A percentile compares a stretch with the other conserved stretches of the same genome.
These are phyloP conservation scores for Drosophila aff. DNA, from an alignment of 1,140 invertebrate species.

Conservation along the genomic window DNA sequence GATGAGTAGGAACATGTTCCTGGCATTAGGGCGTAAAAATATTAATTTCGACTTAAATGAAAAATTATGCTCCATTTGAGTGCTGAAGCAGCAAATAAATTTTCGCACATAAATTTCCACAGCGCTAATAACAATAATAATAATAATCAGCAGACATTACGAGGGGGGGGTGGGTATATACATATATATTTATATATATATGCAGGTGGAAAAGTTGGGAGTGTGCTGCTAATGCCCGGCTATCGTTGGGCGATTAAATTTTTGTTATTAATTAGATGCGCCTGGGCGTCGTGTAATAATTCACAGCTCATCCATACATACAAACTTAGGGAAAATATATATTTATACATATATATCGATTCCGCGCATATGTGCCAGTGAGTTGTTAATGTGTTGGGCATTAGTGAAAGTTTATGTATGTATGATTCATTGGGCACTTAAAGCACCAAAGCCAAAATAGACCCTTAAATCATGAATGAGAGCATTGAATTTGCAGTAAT, in stretches of 20 bases:
- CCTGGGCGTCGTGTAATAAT: constrained; percentile 62
- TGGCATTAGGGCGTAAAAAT: constrained; percentile 64
- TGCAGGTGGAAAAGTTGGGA: neutral
- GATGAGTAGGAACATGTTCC: constrained; percentile 10
- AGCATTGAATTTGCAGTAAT: constrained; percentile 1
- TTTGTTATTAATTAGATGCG: constrained; percentile 79
- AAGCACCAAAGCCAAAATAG: constrained; percentile 19
- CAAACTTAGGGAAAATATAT: constrained; percentile 2
- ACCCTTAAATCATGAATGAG: constrained; percentile 9
- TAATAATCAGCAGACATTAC: constrained; percentile 73
- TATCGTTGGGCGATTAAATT: constrained; percentile 77
- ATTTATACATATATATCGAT: neutral
- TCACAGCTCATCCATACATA: constrained; percentile 48
- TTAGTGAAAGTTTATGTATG: constrained; percentile 48
- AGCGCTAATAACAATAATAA: constrained; percentile 78
- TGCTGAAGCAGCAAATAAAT: constrained; percentile 65
- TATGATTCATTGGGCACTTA: constrained; percentile 29
- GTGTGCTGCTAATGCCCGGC: constrained; percentile 45
- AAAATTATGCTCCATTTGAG: constrained; percentile 82
- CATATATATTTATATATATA: neutral
- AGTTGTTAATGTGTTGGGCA: constrained; percentile 71
- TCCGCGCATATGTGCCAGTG: constrained; percentile 8
- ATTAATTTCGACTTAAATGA: constrained; percentile 84
- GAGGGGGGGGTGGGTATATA: neutral
- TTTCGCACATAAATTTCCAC: constrained; percentile 69